These are phyloP conservation scores for Dipodomys ordii DNA, from an alignment of 2,113 vertebrate species.

Conservation along the genomic window DNA sequence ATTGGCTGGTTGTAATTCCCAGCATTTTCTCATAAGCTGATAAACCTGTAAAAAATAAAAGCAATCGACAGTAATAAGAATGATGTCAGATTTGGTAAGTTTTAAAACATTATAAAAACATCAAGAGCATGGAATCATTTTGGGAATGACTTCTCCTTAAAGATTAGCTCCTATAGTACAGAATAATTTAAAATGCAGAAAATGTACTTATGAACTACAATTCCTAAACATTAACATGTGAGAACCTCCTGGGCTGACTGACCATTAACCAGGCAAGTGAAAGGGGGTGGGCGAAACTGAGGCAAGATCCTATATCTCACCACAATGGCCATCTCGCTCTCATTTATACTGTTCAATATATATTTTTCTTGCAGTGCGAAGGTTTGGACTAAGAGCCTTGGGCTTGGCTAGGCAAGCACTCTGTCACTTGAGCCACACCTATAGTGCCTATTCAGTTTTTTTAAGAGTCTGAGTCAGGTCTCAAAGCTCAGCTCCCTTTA, in stretches of 20 bases:
- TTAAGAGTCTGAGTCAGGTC: background rate
- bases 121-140: background rate
- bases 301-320: background rate
- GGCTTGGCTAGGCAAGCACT: too few species aligned
- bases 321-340: background rate
- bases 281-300: background rate
- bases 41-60: constrained; percentile 90
- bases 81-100: background rate
- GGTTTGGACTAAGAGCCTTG: too few species aligned
- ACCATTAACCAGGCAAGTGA: background rate
- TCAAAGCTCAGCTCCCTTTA: background rate
- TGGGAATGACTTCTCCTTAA: background rate
- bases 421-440: too few species aligned
- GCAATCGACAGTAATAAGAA: background rate
- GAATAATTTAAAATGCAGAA: constrained; percentile 14
- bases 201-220: background rate
- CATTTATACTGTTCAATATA: too few species aligned
- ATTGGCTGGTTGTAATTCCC: constrained; percentile 91
- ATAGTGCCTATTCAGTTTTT: background rate
- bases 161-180: background rate
- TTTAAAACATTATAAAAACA: fast-evolving
- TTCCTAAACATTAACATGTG: constrained; percentile 6
- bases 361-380: too few species aligned
- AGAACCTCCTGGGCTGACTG: background rate
- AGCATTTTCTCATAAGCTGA: constrained; percentile 94